These are phyloP conservation scores for Tachycineta bicolor DNA, from an alignment of 2,113 vertebrate species.

Conservation along the genomic window DNA sequence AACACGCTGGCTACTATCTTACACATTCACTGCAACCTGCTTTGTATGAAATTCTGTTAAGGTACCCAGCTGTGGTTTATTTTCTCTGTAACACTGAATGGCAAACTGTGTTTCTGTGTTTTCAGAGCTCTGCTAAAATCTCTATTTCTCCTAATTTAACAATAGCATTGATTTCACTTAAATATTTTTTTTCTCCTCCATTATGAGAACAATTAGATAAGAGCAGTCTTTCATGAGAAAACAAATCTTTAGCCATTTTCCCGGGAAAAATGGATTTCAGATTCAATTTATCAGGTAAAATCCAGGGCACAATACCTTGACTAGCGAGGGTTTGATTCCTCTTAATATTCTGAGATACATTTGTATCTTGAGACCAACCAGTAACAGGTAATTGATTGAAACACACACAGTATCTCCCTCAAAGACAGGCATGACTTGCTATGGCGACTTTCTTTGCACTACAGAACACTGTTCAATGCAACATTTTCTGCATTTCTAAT, in stretches of 20 bases:
- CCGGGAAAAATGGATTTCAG: neutral
- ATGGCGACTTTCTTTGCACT: neutral
- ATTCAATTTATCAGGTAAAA: neutral
- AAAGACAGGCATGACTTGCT: neutral
- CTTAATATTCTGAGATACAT: neutral
- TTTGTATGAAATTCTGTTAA: neutral
- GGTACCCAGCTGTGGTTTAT: neutral
- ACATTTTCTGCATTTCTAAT: neutral
- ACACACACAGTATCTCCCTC: neutral
- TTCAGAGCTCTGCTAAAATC: neutral
- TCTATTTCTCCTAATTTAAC: neutral
- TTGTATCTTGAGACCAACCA: neutral
- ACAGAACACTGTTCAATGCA: neutral
- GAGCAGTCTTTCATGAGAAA: neutral
- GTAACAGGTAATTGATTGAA: neutral
- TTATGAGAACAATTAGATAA: neutral
- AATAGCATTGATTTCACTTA: neutral
- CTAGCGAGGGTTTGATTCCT: neutral
- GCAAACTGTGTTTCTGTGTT: neutral
- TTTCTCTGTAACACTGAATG: neutral
- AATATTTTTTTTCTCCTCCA: neutral
- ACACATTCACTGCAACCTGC: neutral
- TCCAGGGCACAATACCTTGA: neutral
- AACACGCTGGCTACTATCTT: neutral
- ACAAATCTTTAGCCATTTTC: neutral